Percentiles rank a stretch among this genome's conserved stretches.
Evolutionary conservation across 2,797 vertebrate genomes (phyloP).

Genomic region (Enteromius unitaeniatus): DNA sequence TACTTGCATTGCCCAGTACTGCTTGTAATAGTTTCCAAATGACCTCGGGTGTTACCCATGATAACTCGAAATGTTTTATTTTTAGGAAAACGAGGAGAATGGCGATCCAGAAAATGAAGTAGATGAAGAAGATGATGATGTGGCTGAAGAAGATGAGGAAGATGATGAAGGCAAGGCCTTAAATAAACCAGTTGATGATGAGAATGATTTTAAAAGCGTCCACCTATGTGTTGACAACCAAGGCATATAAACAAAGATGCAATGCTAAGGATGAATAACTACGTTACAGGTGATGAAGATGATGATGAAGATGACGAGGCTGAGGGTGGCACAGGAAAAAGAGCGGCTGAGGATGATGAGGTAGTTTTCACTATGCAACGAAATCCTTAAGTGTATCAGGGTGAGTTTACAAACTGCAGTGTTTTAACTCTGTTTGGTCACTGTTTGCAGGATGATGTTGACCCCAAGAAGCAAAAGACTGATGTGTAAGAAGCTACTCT

Average conservation of each 20-base stretch:
- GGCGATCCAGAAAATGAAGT: constrained; percentile 89
- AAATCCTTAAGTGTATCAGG: background rate
- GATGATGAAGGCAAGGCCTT: constrained; percentile 86
- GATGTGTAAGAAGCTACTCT: constrained; percentile 76
- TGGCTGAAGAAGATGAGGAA: constrained; percentile 87
- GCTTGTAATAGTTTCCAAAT: background rate
- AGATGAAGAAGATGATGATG: constrained; percentile 91
- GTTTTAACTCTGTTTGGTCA: constrained; percentile 26
- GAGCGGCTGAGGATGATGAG: constrained; percentile 87
- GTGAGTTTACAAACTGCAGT: background rate
- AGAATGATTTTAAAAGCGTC: background rate
- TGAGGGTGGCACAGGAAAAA: constrained; percentile 84
- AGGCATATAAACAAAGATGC: constrained; percentile 8
- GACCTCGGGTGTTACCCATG: background rate
- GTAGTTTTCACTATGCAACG: constrained; percentile 41
- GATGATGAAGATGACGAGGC: constrained; percentile 86
- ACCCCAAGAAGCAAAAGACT: constrained; percentile 92
- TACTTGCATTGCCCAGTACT: background rate
- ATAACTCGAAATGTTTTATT: background rate
- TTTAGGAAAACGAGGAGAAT: constrained; percentile 87
- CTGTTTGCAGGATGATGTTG: constrained; percentile 83
- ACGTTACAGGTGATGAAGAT: constrained; percentile 82
- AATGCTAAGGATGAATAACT: background rate
- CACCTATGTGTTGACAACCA: background rate
- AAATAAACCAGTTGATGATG: background rate